Base-by-base conservation (phyloP, 2,113 vertebrate genomes). In the Oreochromis aureus region DNA sequence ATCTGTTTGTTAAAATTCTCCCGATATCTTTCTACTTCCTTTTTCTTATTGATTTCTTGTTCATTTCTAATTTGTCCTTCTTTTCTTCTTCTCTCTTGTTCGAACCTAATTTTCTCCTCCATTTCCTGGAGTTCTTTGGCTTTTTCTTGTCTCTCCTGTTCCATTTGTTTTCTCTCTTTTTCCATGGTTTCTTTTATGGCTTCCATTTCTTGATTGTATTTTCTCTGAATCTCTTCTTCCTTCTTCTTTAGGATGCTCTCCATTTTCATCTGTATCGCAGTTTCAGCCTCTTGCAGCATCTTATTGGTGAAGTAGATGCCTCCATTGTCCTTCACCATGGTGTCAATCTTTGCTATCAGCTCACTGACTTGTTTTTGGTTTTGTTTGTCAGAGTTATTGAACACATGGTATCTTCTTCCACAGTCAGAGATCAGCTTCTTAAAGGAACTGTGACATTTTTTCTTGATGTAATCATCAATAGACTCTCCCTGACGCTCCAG, bases 101-200 rank as follows among this genome's bases (percentile, higher is more conserved):
- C 71, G 1, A 27, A 0, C 3, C 16, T 16, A 8, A 78, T 46
- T 51, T 30, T 51, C 24, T 1, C 6, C 71, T 27, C 27, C 13
- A 51, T 51, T 30, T 32, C 22, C 27, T 19, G 24, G 2, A 78
- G 22, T 51, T 78, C 24, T 18, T 51, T 46, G 15, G 1, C 24
- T 51, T 18, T 78, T 27, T 46, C 2, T 30, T 78, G 18, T 46
- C 22, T 46, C 44, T 78, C 71, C 13, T 18, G 24, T 11, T 78
- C 9, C 24, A 78, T 46, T 51, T 51, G 0, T 16, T 11, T 46
- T 11, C 71, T 78, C 9, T 78, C 39, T 78, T 46, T 22, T 19
- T 30, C 44, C 24, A 51, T 51, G 0, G 3, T 30, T 5, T 46
- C 0, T 4, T 27, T 53, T 5, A 16, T 55, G 30, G 1, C 1